Evolutionary conservation across 2,797 vertebrate species (phyloP).

Genomic region (Phoxinus dragarum): DNA sequence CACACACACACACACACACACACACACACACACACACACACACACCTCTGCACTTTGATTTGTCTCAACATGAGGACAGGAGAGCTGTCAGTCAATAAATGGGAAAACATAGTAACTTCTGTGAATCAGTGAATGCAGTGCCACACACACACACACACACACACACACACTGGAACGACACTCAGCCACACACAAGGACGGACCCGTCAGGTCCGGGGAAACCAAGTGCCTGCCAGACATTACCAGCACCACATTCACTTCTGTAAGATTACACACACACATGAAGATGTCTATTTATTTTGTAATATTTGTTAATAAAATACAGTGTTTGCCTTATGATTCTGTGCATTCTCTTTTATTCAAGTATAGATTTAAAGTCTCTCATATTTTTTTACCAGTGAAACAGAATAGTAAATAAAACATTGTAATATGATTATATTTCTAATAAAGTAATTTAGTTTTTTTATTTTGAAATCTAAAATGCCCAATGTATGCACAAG

Average conservation of each 20-base stretch:
- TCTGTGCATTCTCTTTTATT: background rate
- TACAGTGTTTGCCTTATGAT: background rate
- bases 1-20: no score
- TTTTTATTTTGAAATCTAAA: background rate
- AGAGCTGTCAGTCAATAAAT: no score
- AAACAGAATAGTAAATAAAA: background rate
- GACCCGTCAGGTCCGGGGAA: background rate
- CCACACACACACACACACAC: background rate
- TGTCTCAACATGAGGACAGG: no score
- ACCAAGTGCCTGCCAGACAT: constrained; percentile 24
- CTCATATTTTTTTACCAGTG: no score
- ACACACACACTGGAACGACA: background rate
- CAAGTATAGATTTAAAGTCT: background rate
- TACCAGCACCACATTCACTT: background rate
- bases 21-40: no score
- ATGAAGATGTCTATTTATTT: constrained; percentile 8
- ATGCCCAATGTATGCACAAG: background rate
- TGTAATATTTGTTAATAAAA: constrained; percentile 51
- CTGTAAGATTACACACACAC: background rate
- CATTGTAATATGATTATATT: background rate
- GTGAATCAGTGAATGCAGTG: background rate
- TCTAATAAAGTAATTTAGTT: background rate
- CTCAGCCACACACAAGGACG: background rate
- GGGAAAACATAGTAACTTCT: background rate
- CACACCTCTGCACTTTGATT: no score